Base-by-base conservation (phyloP, 2,113 vertebrate genomes). In the Ammodytes marinus region DNA sequence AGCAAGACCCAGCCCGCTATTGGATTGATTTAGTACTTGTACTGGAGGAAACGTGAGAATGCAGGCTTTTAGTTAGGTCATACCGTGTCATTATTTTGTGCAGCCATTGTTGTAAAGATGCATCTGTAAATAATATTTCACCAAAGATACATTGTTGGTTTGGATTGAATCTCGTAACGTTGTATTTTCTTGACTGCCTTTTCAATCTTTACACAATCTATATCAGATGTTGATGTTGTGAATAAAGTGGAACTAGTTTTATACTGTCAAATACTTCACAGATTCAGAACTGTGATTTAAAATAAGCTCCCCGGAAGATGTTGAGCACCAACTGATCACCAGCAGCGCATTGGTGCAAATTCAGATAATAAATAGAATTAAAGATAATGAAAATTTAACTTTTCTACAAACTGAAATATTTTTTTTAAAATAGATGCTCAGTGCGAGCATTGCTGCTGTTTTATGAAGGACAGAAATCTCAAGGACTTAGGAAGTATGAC, bases 101-200 rank as follows among this genome's bases (percentile, higher is more conserved):
- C 82, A 79, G 68, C 69, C 71, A 40, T 54, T 84, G 80, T 82
- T 92, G 87, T 91, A 90, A 80, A 92, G 86, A 58, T 82, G 79
- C 79, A 82, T 89, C 73, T 93, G 89, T 92, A 90, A 91, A 94
- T 93, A 92, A 72, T 87, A 76, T 60, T 83, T 85, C n/a, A 75
- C 54, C 73, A 76, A 83, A 53, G 54, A 55, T 49, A 72, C 58
- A 81, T 81, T 74, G 27, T 73, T 84, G 39, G 50, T 79, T 74
- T 8, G 6, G 67, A 77, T 79, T 69, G 11, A 69, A 71, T 74
- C 74, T 85, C 8, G 60, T 77, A 74, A n/a, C 9, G 10, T 78
- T 82, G 61, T n/a, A 70, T 77, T 74, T 27, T 65, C 15, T 60
- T 71, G 4, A 53, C 43, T 60, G 39, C 17, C 37, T 79, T 53